A percentile compares a stretch with the other conserved stretches of the same genome.
Evolutionary conservation across 2,113 vertebrate species (phyloP).

Genomic region (Oreochromis niloticus): DNA sequence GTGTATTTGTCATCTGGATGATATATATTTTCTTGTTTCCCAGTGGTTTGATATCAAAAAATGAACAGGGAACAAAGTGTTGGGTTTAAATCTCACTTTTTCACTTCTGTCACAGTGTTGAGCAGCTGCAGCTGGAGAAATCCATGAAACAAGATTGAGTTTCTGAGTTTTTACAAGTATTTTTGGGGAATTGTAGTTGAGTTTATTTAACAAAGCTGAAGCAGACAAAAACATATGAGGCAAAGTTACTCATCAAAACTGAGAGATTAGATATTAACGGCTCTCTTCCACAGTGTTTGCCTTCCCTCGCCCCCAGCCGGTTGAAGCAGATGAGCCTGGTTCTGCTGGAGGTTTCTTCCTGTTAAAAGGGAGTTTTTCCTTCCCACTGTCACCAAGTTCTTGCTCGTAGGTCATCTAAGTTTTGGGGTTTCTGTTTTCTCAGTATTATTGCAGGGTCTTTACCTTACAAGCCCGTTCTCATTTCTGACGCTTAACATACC

Average conservation of each 20-base stretch:
- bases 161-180: background rate
- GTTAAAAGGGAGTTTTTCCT: background rate
- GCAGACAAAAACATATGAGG: background rate
- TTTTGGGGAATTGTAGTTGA: background rate
- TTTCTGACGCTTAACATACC: too few relatives aligned
- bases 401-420: rapidly evolving
- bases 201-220: background rate
- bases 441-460: background rate
- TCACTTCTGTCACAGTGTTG: background rate
- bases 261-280: background rate
- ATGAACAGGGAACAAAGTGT: background rate
- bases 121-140: background rate
- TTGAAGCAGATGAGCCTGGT: too few relatives aligned
- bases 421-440: background rate
- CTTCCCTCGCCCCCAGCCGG: background rate
- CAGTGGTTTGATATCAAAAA: background rate
- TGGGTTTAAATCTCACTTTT: background rate
- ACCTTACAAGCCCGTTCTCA: too few relatives aligned
- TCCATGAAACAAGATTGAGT: background rate
- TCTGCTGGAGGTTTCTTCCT: too few relatives aligned
- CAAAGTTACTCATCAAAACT: background rate
- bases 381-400: background rate
- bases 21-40: background rate
- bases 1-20: background rate
- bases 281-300: rapidly evolving